Evolutionary conservation across 2,113 vertebrate species (phyloP).

Genomic region (Fukomys damarensis): DNA sequence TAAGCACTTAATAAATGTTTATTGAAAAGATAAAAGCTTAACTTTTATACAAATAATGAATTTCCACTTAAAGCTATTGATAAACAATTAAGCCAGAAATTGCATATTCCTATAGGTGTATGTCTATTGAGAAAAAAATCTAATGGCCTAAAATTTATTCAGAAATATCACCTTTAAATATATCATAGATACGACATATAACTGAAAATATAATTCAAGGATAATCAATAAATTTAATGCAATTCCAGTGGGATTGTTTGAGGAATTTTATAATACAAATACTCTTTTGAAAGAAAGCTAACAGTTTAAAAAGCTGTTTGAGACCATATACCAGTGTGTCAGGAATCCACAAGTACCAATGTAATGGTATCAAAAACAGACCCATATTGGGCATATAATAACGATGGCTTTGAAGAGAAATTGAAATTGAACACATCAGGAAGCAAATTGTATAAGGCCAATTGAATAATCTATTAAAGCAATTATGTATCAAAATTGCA

Average conservation of each 20-base stretch:
- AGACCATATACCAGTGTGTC: background rate
- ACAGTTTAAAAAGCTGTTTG: background rate
- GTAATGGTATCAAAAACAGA: background rate
- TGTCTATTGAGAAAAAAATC: background rate
- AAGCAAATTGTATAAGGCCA: background rate
- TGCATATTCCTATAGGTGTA: background rate
- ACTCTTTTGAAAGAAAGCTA: background rate
- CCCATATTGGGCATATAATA: background rate
- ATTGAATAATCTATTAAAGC: background rate
- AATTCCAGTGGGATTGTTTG: background rate
- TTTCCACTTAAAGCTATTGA: background rate
- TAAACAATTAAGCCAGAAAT: background rate
- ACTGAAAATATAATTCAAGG: background rate
- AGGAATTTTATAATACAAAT: background rate
- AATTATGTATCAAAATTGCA: background rate
- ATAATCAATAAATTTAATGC: background rate
- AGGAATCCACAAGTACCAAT: background rate
- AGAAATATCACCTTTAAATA: background rate
- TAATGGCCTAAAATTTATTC: conserved; percentile 11
- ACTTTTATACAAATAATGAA: background rate
- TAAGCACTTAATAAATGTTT: background rate
- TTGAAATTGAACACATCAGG: background rate
- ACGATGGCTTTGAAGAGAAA: background rate
- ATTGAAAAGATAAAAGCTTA: background rate
- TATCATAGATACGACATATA: background rate